phyloP scores from a whole-genome alignment of 2,113 vertebrate genomes.

The Uropsilus gracilis region DNA sequence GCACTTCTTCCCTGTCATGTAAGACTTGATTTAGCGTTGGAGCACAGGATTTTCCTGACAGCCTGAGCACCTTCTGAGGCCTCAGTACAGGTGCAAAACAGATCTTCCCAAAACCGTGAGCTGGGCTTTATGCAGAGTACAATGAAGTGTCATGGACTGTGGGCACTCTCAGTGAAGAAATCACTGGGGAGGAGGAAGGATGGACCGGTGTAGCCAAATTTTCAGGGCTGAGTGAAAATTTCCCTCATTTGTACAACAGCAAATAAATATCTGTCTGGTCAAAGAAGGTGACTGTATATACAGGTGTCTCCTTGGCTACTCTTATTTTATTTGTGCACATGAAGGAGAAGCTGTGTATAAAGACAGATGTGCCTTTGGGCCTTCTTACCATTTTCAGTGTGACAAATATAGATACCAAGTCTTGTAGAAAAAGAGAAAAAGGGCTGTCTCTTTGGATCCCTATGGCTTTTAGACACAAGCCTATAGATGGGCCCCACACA shows the following conservation, averaged over 20 bases:
- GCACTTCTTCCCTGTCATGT: slow-evolving; percentile 62
- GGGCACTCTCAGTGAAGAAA: slow-evolving; percentile 11
- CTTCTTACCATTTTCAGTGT: not conserved
- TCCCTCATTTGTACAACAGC: slow-evolving; percentile 60
- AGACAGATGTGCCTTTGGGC: slow-evolving; percentile 51
- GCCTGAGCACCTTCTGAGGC: slow-evolving; percentile 22
- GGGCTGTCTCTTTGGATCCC: not conserved
- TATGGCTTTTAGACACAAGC: not conserved
- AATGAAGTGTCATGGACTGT: slow-evolving; percentile 17
- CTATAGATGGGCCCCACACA: not conserved
- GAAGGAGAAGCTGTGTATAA: not conserved
- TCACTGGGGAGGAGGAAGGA: slow-evolving; percentile 53
- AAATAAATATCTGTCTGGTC: slow-evolving; percentile 78
- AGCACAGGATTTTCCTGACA: not conserved
- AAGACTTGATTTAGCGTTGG: slow-evolving; percentile 42
- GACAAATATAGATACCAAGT: not conserved
- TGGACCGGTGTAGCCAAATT: slow-evolving; percentile 17
- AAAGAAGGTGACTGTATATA: slow-evolving; percentile 73
- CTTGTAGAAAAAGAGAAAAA: not conserved
- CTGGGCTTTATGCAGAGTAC: not conserved
- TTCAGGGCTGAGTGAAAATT: slow-evolving; percentile 69
- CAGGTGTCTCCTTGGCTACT: slow-evolving; percentile 62
- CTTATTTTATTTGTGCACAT: slow-evolving; percentile 25
- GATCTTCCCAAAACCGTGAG: slow-evolving; percentile 42
- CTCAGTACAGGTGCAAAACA: slow-evolving; percentile 70